These are phyloP conservation scores for Nemapogon koenigi DNA, from an alignment of 2,888 invertebrate species.

Conservation along the genomic window DNA sequence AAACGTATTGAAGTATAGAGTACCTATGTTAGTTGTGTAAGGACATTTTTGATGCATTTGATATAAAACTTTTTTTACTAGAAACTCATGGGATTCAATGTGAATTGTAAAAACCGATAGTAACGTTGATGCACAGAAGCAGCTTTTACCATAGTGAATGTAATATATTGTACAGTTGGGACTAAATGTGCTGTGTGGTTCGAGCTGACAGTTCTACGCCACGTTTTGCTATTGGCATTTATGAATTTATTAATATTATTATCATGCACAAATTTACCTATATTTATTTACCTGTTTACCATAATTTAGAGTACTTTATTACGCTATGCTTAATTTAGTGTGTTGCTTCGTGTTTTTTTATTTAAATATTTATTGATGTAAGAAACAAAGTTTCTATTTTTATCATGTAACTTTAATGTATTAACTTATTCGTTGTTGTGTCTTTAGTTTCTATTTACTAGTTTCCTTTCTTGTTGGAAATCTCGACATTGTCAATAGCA, in stretches of 20 bases:
- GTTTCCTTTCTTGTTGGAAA: slow-evolving; percentile 20
- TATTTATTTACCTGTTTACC: slow-evolving; percentile 46
- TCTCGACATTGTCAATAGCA: slow-evolving; percentile 59
- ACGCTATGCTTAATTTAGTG: slow-evolving; percentile 56
- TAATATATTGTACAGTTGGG: slow-evolving; percentile 66
- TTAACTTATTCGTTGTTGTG: slow-evolving; percentile 63
- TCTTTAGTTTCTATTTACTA: slow-evolving; percentile 39
- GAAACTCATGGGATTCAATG: slow-evolving; percentile 49
- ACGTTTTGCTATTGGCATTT: slow-evolving; percentile 61
- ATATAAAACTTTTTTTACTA: slow-evolving; percentile 65
- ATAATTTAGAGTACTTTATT: slow-evolving; percentile 50
- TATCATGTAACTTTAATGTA: slow-evolving; percentile 44
- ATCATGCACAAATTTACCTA: slow-evolving; percentile 34
- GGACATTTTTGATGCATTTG: slow-evolving; percentile 66
- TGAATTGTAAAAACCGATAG: slow-evolving; percentile 55
- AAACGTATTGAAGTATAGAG: slow-evolving; percentile 48
- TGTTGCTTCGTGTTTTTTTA: slow-evolving; percentile 57
- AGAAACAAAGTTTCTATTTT: slow-evolving; percentile 60
- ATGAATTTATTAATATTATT: slow-evolving; percentile 26
- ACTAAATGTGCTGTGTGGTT: slow-evolving; percentile 61
- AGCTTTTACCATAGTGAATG: slow-evolving; percentile 56
- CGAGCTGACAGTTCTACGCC: slow-evolving; percentile 57
- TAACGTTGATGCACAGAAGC: slow-evolving; percentile 56
- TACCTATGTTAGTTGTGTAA: slow-evolving; percentile 61
- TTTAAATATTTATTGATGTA: slow-evolving; percentile 23